Base-by-base conservation (phyloP, 1,140 invertebrate genomes). In the Penaeus vannamei region DNA sequence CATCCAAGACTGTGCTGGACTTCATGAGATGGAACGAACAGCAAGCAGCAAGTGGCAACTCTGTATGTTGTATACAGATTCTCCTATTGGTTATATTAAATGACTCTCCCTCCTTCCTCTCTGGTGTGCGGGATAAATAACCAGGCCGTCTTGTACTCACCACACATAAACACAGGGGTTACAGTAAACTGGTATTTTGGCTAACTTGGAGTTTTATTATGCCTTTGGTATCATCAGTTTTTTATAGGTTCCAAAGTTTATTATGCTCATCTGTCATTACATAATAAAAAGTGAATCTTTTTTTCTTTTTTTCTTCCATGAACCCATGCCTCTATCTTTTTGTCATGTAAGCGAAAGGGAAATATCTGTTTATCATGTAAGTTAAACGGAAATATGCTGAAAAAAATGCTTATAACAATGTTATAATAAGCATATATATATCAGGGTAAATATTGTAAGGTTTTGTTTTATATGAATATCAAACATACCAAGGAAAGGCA, bases 161-260 rank as follows among this genome's bases (percentile, higher is more conserved):
- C 88, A 85, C 88, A 90, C 88, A 81, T 90, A 90, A 90, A 90
- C 88, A 90, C 84, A 90, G 88, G 88, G 88, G 84, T 86, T 90
- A 90, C 88, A 90, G 88, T 90, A 90, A 90, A 90, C 88, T 90
- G 88, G 88, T 90, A 86, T 90, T 90, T 90, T 90, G 88, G 88
- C 88, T 90, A 90, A 89, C 87, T 79, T 84, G 60, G 87, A 89
- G 87, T 89, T 89, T 89, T 89, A 89, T 89, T 89, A 84, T 84
- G 87, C 87, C 87, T 85, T 84, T 77, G 72, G 81, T 89, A 61
- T 89, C 66, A 59, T 66, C 62, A 80, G 85, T 53, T 69, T 77
- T 90, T 85, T 86, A 81, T 85, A 85, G 77, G 66, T 85, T 86
- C 20, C 88, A 85, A 62, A 80, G 29, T 53, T 53, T 29, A 62